Base-by-base conservation (phyloP, 1,140 invertebrate genomes). In the Anastatus disparis region DNA sequence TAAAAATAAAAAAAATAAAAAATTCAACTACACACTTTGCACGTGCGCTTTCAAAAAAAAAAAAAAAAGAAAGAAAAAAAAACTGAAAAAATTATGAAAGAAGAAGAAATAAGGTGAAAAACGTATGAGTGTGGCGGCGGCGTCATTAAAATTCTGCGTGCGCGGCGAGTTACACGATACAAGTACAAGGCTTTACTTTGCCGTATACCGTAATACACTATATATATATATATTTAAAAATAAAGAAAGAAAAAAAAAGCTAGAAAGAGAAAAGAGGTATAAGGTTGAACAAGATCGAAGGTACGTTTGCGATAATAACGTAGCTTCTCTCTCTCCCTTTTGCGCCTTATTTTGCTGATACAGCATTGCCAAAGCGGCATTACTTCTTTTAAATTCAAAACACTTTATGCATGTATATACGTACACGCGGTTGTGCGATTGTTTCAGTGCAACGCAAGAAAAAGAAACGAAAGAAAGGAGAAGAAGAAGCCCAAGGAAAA, bases 141-240 rank as follows among this genome's bases (percentile, higher is more conserved):
- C 63, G 50, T 42, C 50, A 29, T 65, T 65, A 65, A 65, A 65
- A 55, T 65, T 65, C 63, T 53, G 70, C 75, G 71, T 71, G 71
- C 74, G 77, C 76, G 76, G 75, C 35, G 74, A 67, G 27, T 17
- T n/a, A n/a, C n/a, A n/a, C n/a, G n/a, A n/a, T n/a, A n/a, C n/a
- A n/a, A n/a, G n/a, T n/a, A n/a, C n/a, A n/a, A n/a, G n/a, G n/a
- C n/a, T n/a, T n/a, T n/a, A n/a, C n/a, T n/a, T n/a, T n/a, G n/a
- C n/a, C n/a, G n/a, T n/a, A n/a, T n/a, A n/a, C n/a, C n/a, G n/a
- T n/a, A n/a, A n/a, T n/a, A n/a, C n/a, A n/a, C n/a, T n/a, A n/a
- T 27, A 53, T 53, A 53, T 53, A 53, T 29, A 53, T 27, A n/a
- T n/a, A n/a, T n/a, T n/a, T n/a, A n/a, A n/a, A n/a, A n/a, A n/a